Conservation (phyloP, 2,888 invertebrate species). For the Aquatica leii region DNA sequence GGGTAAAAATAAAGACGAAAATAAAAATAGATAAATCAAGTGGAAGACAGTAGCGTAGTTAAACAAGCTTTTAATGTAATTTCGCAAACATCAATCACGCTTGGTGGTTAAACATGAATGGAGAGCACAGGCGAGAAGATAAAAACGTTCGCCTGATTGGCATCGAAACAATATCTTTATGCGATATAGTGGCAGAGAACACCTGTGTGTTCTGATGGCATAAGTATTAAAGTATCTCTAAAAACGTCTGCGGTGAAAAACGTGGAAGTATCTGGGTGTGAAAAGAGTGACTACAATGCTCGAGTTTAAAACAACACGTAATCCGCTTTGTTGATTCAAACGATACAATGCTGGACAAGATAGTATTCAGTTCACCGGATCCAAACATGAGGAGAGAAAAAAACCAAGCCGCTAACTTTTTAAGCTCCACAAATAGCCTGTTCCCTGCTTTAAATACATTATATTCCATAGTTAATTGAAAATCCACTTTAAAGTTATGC, state of each 20-base stretch:
- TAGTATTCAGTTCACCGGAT: conserved; percentile 47
- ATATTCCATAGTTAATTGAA: conserved; percentile 61
- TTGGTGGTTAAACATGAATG: conserved; percentile 38
- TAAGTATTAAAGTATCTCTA: conserved; percentile 32
- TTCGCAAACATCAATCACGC: conserved; percentile 41
- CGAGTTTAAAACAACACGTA: conserved; percentile 41
- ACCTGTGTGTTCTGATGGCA: conserved; percentile 42
- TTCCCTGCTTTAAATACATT: conserved; percentile 56
- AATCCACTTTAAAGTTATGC: conserved; percentile 60
- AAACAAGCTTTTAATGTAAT: conserved; percentile 38
- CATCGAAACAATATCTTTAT: conserved; percentile 32
- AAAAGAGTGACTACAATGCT: conserved; percentile 41
- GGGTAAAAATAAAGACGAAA: neutral
- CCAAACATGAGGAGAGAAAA: conserved; percentile 28
- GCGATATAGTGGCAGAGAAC: conserved; percentile 27
- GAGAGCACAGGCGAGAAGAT: conserved; percentile 24
- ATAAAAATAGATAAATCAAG: conserved; percentile 35
- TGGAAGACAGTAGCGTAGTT: conserved; percentile 29
- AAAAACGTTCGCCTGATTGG: conserved; percentile 30
- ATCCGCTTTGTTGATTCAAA: conserved; percentile 45
- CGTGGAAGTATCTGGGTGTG: conserved; percentile 38
- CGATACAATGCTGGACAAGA: conserved; percentile 47
- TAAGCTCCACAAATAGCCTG: conserved; percentile 39
- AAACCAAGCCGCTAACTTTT: conserved; percentile 34
- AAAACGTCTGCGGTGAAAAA: conserved; percentile 32